Conservation (phyloP, 2,113 vertebrate species). For the Melanotaenia duboulayi region DNA sequence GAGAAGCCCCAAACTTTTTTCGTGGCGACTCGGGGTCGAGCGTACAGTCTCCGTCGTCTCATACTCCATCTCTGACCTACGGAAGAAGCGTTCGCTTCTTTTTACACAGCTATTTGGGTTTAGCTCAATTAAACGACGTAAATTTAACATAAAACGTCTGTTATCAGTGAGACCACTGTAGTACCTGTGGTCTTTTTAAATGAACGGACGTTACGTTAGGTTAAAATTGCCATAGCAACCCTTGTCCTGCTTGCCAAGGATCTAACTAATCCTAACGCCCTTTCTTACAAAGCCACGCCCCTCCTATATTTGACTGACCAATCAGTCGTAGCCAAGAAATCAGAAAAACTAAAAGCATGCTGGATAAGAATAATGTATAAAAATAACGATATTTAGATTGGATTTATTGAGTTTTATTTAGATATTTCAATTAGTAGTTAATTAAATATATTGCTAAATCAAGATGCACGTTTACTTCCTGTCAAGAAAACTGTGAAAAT, state of each 20-base stretch:
- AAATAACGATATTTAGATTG: no score
- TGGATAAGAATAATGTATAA: background rate
- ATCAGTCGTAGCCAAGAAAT: background rate
- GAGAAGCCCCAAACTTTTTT: constrained; percentile 87
- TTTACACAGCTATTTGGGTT: background rate
- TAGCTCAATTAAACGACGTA: background rate
- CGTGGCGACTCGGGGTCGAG: constrained; percentile 81
- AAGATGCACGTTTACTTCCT: no score
- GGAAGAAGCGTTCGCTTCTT: constrained; percentile 1
- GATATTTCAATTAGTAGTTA: no score
- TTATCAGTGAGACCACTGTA: constrained; percentile 27
- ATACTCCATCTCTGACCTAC: constrained; percentile 58
- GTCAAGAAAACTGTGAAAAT: no score
- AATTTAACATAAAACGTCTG: constrained; percentile 4
- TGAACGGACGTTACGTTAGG: constrained; percentile 79
- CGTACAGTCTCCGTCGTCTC: constrained; percentile 69
- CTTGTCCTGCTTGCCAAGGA: constrained; percentile 10
- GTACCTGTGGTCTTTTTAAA: constrained; percentile 63
- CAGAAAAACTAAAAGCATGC: background rate
- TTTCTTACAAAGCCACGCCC: background rate
- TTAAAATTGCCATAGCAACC: constrained; percentile 75
- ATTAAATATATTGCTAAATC: no score
- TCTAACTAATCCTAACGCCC: background rate
- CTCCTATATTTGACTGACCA: background rate
- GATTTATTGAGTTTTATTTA: no score